Conservation (phyloP, 1,140 invertebrate genomes). For the Microvelia longipes region DNA sequence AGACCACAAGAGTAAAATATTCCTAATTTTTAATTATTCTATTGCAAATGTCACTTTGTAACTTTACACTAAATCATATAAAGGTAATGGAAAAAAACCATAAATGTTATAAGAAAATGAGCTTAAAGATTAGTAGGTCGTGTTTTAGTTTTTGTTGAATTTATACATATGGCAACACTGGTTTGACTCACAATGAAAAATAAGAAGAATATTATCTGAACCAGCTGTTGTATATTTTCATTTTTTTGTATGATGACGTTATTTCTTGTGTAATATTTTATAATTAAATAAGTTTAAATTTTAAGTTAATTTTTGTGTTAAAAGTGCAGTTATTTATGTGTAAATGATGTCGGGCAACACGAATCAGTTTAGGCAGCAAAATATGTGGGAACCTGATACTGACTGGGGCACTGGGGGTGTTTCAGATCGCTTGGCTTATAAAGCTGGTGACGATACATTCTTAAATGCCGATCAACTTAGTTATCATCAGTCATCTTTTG, state of each 20-base stretch:
- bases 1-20: too few species aligned
- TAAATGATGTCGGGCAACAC: background rate
- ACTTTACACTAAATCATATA: too few species aligned
- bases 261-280: too few species aligned
- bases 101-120: too few species aligned
- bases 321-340: background rate
- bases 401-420: background rate
- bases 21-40: too few species aligned
- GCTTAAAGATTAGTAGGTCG: background rate
- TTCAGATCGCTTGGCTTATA: background rate
- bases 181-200: background rate
- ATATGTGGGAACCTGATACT: conserved; percentile 1
- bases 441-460: conserved; percentile 12
- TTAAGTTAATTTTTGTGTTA: background rate
- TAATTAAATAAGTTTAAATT: background rate
- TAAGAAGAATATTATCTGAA: background rate
- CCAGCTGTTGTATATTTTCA: background rate
- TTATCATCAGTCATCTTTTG: conserved; percentile 16
- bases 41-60: too few species aligned
- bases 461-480: conserved; percentile 17
- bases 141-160: background rate
- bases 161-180: background rate
- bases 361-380: background rate
- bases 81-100: too few species aligned
- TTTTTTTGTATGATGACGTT: background rate